Evolutionary conservation across 2,113 vertebrate species (phyloP).

Genomic region (Donacobius atricapilla): DNA sequence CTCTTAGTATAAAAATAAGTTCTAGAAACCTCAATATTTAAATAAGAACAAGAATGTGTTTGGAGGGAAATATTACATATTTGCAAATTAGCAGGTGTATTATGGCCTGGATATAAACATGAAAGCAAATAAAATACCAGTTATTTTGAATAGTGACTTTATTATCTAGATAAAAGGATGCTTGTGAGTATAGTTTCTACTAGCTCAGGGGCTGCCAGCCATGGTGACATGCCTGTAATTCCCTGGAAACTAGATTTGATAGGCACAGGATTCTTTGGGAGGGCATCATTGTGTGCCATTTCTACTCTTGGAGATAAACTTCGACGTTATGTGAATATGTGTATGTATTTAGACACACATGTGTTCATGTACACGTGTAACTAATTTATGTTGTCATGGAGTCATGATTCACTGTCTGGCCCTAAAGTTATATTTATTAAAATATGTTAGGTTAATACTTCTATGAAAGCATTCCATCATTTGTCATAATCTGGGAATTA

Average conservation of each 20-base stretch:
- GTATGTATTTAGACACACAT: background rate
- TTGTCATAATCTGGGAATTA: background rate
- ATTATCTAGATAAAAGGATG: background rate
- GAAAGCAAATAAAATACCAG: background rate
- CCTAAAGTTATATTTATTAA: background rate
- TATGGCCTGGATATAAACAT: background rate
- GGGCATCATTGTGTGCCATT: background rate
- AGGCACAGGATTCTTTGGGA: background rate
- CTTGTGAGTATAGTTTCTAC: background rate
- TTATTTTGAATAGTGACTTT: background rate
- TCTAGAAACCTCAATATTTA: background rate
- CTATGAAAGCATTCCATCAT: background rate
- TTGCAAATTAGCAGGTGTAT: background rate
- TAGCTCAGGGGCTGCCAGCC: background rate
- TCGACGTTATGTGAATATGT: background rate
- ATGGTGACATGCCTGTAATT: background rate
- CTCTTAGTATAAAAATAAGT: background rate
- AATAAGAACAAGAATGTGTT: background rate
- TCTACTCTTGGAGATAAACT: background rate
- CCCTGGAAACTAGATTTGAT: background rate
- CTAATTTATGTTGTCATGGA: background rate
- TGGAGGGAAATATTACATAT: background rate
- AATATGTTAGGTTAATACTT: background rate
- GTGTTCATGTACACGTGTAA: accelerated
- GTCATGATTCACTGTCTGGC: background rate